Base-by-base conservation (phyloP, 2,888 invertebrate species). In the Ophion obscuratus region DNA sequence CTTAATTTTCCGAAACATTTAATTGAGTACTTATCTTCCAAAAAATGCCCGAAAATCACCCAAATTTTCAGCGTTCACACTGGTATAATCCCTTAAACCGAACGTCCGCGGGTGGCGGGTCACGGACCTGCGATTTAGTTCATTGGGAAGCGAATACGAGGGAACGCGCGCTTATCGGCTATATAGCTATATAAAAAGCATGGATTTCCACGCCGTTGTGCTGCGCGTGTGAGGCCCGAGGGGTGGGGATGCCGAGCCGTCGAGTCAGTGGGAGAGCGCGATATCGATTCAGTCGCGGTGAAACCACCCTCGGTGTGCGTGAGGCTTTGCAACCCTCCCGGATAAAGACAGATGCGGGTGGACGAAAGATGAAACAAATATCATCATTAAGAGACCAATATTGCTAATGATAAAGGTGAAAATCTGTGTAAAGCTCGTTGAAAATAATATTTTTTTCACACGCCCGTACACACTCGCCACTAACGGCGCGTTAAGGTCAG, bases 231-330 rank as follows among this genome's bases (percentile, higher is more conserved):
- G 59, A 78, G 36, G 53, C 31, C 27, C n/a, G n/a, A 47, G 53
- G 27, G 59, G 81, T 67, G 81, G 67, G 81, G 81, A 74, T 66
- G 67, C 10, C 67, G 73, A 81, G n/a, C n/a, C 81, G 66, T 59
- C 74, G 74, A 81, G 81, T 62, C 31, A 11, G 64, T 53, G 59
- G 57, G 73, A 67, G 82, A 36, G 81, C 81, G 27, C 59, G 87
- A 89, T 92, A 92, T 92, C 93, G 92, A 92, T 92, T 92, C 91
- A 92, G 92, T 92, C 90, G 91, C 89, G 91, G 89, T 89, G 88
- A 90, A 92, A 90, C 92, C 91, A 92, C 92, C 92, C 93, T 89
- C 89, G 89, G 89, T 88, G 89, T 88, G 88, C 87, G 89, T 86
- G 87, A 83, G 81, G 73, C 61, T 47, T 85, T 88, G 83, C 84